Conservation (phyloP, 2,888 invertebrate genomes). For the Leucophenga montana region DNA sequence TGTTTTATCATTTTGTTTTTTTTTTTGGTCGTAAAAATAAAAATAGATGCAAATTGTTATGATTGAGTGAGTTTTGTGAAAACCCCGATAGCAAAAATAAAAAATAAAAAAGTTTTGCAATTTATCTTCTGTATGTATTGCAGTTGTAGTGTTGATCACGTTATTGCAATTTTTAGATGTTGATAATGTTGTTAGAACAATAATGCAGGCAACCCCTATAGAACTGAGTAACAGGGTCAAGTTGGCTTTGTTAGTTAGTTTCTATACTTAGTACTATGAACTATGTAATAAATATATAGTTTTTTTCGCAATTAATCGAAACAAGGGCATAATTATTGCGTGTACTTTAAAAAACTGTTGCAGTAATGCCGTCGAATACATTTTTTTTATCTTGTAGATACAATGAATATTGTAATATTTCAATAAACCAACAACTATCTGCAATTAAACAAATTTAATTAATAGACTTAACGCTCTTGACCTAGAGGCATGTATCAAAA, state of each 20-base stretch:
- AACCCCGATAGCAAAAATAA: not conserved
- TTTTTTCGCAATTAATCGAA: constrained; percentile 53
- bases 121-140: not conserved
- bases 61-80: constrained; percentile 14
- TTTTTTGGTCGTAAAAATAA: too few relatives aligned
- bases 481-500: constrained; percentile 57
- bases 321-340: constrained; percentile 56
- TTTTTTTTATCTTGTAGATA: too few relatives aligned
- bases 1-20: not conserved
- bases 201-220: not conserved
- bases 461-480: constrained; percentile 50
- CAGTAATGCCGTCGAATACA: not conserved
- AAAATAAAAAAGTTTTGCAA: not conserved
- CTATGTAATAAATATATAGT: not conserved
- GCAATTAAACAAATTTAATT: constrained; percentile 7
- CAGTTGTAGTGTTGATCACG: constrained; percentile 18
- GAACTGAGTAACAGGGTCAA: too few relatives aligned
- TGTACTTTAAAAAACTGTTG: constrained; percentile 37
- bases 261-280: constrained; percentile 33
- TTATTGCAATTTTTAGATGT: constrained; percentile 11
- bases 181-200: not conserved
- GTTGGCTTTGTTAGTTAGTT: not conserved
- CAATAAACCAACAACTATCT: not conserved
- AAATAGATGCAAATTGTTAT: constrained; percentile 34
- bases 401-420: constrained; percentile 4